Evolutionary conservation across 2,888 invertebrate genomes (phyloP).

Genomic region (Acutogordius australiensis): DNA sequence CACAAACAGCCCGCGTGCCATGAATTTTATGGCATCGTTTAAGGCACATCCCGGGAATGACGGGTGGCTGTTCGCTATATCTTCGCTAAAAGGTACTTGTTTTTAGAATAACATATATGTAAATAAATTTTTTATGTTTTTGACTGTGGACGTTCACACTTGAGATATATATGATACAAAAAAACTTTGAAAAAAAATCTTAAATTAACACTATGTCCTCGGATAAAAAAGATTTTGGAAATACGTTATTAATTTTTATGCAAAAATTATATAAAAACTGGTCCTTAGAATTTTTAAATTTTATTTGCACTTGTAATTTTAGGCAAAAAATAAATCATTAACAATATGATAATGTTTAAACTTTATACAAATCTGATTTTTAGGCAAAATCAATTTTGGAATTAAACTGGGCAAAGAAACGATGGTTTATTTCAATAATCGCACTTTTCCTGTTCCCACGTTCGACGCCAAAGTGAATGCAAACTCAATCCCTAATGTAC

Average conservation of each 20-base stretch:
- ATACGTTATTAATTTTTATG: too few species aligned
- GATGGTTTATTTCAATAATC: not conserved
- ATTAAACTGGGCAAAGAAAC: not conserved
- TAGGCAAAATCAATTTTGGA: not conserved
- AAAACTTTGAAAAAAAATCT: too few species aligned
- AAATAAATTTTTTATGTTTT: not conserved
- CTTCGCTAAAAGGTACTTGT: not conserved
- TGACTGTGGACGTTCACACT: not conserved
- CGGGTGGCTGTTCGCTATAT: not conserved
- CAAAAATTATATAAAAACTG: too few species aligned
- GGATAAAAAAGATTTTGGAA: too few species aligned
- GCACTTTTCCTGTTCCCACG: not conserved
- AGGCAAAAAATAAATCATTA: too few species aligned
- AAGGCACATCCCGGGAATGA: constrained; percentile 7
- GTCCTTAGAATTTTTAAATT: too few species aligned
- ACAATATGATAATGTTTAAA: too few species aligned
- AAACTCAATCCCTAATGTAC: not conserved
- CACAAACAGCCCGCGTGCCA: not conserved
- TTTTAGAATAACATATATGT: not conserved
- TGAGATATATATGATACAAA: too few species aligned
- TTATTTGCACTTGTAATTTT: too few species aligned
- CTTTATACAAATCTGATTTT: too few species aligned
- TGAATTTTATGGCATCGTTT: not conserved
- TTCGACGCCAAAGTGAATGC: not conserved
- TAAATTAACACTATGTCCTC: too few species aligned